phyloP scores from a whole-genome alignment of 53 echinoderm and acorn worm species.

The Antedon mediterranea region DNA sequence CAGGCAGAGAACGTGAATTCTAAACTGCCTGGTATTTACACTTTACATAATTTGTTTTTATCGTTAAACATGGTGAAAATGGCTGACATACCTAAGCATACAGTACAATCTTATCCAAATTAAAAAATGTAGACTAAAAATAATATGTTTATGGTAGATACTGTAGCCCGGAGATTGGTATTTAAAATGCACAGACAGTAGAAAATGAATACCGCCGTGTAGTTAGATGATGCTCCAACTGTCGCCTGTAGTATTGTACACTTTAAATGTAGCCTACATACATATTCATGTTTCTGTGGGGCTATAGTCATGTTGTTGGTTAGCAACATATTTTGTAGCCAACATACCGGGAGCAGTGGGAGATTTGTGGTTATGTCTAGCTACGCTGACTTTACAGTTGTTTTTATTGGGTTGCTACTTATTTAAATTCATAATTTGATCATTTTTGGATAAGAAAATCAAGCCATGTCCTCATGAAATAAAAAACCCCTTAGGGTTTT shows the following conservation, averaged over 20 bases:
- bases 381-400: not conserved
- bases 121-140: too few relatives aligned
- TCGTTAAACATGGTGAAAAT: too few relatives aligned
- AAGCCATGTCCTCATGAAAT: not conserved
- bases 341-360: not conserved
- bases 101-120: too few relatives aligned
- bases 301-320: not conserved
- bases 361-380: not conserved
- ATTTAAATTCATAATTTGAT: not conserved
- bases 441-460: not conserved
- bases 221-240: too few relatives aligned
- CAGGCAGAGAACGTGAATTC: too few relatives aligned
- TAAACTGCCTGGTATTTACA: too few relatives aligned
- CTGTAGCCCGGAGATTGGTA: not conserved
- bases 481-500: not conserved
- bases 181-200: not conserved
- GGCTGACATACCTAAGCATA: too few relatives aligned
- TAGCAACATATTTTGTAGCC: not conserved
- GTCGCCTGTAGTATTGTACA: not conserved
- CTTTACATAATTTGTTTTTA: too few relatives aligned
- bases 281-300: not conserved
- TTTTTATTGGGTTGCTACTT: not conserved
- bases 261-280: not conserved
- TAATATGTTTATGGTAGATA: too few relatives aligned
- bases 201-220: not conserved